Evolutionary conservation across 1,140 invertebrate genomes (phyloP).

Genomic region (Apocrypta bakeri): DNA sequence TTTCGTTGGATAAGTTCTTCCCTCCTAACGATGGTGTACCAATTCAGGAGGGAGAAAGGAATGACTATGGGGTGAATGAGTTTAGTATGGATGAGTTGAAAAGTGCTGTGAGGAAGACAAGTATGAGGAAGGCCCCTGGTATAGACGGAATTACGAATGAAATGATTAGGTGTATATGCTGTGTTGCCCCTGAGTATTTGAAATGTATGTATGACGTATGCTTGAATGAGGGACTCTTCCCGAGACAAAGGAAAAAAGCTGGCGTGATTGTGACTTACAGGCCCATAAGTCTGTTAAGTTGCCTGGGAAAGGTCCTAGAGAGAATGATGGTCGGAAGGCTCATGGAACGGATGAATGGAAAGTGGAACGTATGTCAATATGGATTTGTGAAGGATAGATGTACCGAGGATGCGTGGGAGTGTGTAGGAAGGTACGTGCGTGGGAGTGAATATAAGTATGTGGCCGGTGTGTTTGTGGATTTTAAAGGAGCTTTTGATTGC

Average conservation of each 20-base stretch:
- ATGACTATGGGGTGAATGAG: not conserved
- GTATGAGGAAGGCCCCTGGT: conserved; percentile 56
- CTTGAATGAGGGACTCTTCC: not conserved
- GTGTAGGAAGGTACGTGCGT: not conserved
- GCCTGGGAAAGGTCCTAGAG: conserved; percentile 17
- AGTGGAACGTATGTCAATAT: conserved; percentile 31
- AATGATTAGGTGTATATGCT: not conserved
- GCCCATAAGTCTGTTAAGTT: not conserved
- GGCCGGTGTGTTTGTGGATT: conserved; percentile 1
- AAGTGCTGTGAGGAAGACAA: not conserved
- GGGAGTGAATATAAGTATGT: not conserved
- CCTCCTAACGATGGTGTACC: not conserved
- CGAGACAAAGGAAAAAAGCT: not conserved
- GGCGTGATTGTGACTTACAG: not conserved
- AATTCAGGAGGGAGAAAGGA: not conserved
- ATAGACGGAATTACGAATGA: conserved; percentile 54
- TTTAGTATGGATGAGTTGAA: not conserved
- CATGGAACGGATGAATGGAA: conserved; percentile 36
- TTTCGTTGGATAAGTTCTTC: conserved; percentile 16
- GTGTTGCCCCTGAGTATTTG: not conserved
- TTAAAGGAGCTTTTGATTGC: conserved; percentile 7
- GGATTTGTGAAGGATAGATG: conserved; percentile 10
- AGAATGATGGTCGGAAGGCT: conserved; percentile 49
- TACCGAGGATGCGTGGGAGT: conserved; percentile 38
- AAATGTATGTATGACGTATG: conserved; percentile 46